A percentile compares a stretch with the other conserved stretches of the same genome.
Conservation (phyloP, 2,797 vertebrate species). For the Buphagus erythrorhynchus region DNA sequence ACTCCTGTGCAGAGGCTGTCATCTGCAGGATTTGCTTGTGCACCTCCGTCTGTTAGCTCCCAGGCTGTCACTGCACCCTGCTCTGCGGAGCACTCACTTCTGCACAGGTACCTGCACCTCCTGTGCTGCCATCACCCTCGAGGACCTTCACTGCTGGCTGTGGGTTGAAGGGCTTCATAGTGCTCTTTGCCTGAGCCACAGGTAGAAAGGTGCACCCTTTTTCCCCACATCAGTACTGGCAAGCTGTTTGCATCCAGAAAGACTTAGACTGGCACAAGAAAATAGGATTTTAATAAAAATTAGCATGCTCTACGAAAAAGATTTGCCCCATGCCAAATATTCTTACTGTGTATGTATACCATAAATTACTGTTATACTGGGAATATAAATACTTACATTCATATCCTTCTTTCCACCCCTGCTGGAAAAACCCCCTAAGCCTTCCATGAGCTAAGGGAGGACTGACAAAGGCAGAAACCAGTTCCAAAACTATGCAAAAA, state of each 20-base stretch:
- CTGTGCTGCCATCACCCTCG: accelerated
- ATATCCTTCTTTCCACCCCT: accelerated
- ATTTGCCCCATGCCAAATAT: accelerated
- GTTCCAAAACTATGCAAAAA: not conserved
- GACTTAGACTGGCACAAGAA: not conserved
- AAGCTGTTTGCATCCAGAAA: not conserved
- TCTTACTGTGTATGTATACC: not conserved
- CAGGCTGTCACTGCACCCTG: not conserved
- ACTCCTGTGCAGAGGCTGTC: not conserved
- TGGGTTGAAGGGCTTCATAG: not conserved
- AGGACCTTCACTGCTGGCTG: not conserved
- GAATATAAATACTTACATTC: not conserved
- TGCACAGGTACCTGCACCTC: not conserved
- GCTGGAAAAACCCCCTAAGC: not conserved
- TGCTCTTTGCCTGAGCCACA: not conserved
- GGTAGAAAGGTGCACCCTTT: accelerated
- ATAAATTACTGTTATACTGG: not conserved
- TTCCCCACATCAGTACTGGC: not conserved
- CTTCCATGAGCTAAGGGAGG: not conserved
- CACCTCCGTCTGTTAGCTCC: not conserved
- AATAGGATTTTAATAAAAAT: not conserved
- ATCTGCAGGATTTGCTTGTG: not conserved
- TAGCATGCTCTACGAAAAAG: not conserved
- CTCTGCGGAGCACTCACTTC: not conserved
- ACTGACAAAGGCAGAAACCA: not conserved